These are phyloP conservation scores for Parnassius mnemosyne DNA, from an alignment of 2,888 invertebrate species.

Conservation along the genomic window DNA sequence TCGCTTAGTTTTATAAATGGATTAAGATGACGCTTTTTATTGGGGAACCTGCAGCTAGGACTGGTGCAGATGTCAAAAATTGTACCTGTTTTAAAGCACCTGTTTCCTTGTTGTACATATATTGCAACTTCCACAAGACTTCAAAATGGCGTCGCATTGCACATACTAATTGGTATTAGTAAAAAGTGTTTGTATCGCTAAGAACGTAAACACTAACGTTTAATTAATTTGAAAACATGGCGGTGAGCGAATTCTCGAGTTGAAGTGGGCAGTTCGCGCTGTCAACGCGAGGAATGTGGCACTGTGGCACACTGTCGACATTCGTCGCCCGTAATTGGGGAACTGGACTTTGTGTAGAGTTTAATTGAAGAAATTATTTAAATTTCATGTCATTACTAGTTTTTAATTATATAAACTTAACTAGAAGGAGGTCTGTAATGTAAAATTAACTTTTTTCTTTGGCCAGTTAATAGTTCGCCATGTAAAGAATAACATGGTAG, in stretches of 20 bases:
- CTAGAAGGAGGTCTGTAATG: too few relatives aligned
- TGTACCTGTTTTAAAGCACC: background rate
- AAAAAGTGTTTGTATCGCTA: background rate
- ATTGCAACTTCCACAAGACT: background rate
- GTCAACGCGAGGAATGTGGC: background rate
- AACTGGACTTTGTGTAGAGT: background rate
- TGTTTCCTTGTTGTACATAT: background rate
- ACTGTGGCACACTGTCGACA: background rate
- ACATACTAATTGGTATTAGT: background rate
- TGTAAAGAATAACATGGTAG: too few relatives aligned
- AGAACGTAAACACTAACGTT: background rate
- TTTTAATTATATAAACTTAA: too few relatives aligned
- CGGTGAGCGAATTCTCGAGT: background rate
- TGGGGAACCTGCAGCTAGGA: background rate
- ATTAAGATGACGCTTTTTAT: too few relatives aligned
- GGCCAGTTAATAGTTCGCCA: too few relatives aligned
- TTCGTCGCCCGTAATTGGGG: conserved; percentile 1
- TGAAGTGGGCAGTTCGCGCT: background rate
- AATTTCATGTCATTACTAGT: background rate
- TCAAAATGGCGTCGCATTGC: conserved; percentile 2
- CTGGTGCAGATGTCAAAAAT: background rate
- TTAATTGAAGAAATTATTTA: background rate
- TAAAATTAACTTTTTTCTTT: too few relatives aligned
- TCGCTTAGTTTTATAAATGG: too few relatives aligned
- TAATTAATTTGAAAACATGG: background rate